Evolutionary conservation across 1,140 invertebrate genomes (phyloP), one percentile per base, ranked within the genome.

Genomic region (Temnothorax nylanderi): DNA sequence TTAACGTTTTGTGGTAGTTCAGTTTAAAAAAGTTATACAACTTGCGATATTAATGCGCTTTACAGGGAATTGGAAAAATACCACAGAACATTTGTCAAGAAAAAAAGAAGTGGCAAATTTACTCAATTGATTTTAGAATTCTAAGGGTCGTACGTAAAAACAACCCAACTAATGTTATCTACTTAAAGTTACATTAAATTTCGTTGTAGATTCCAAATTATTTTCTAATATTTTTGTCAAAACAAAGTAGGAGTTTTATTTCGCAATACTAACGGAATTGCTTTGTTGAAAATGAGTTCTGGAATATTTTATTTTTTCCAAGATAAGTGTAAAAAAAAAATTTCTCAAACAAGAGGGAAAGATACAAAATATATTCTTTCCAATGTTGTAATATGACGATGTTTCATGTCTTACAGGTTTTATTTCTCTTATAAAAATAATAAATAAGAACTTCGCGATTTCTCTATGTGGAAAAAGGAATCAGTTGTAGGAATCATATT

Each of bases 181-280:
- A 62, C 37, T 47, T n/a, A 54, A 56, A 80, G 21, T 13, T 37
- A 51, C 44, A 82, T 77, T 72, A 56, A 71, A 65, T 82, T 85
- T 71, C 1, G 65, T 11, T 18, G 4, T 44, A 54, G 16, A 84
- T 80, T 72, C 51, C 54, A 62, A 44, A 44, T 32, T 11, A 18
- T 26, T 32, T 34, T 51, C 16, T 0, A 37, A 32, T 0, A 72
- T 72, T 62, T 5, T 11, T 58, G 3, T 11, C 7, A 34, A 26
- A 62, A 41, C 7, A 11, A 60, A 76, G 47, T 1, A 60, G 8
- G 3, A 44, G 13, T 58, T 54, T 32, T n/a, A 37, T 16, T 58
- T 21, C 34, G 4, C 32, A 34, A 37, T 56, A 75, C 3, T 8
- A 26, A 10, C 11, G 8, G 4, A 41, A 58, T 41, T 34, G 13